phyloP scores from a whole-genome alignment of 2,113 vertebrate genomes.

The Fulica atra region DNA sequence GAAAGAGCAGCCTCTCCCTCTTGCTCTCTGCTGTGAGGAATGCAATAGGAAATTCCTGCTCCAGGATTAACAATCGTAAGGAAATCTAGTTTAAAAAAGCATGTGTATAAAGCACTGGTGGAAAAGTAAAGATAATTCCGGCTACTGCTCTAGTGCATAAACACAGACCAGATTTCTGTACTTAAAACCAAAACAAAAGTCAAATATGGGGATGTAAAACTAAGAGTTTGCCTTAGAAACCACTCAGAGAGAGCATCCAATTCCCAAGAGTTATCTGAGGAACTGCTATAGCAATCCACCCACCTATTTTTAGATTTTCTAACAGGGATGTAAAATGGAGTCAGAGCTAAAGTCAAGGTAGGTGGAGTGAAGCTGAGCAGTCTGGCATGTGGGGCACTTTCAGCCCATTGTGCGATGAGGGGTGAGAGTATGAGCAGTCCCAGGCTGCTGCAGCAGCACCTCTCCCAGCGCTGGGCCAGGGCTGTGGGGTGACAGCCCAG shows the following conservation, averaged over 20 bases:
- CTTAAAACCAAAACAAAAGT: constrained; percentile 20
- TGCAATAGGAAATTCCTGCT: constrained; percentile 59
- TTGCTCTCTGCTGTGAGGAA: constrained; percentile 49
- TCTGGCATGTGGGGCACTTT: fast-evolving
- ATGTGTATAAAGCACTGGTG: not conserved
- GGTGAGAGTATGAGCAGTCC: fast-evolving
- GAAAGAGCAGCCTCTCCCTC: constrained; percentile 51
- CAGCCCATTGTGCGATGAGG: fast-evolving
- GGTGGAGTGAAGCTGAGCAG: not conserved
- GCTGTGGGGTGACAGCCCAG: fast-evolving
- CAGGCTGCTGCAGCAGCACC: not conserved
- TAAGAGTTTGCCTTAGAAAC: not conserved
- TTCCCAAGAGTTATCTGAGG: constrained; percentile 17
- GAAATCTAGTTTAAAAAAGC: constrained; percentile 29
- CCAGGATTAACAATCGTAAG: constrained; percentile 36
- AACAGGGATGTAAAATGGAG: not conserved
- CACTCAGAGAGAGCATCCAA: not conserved
- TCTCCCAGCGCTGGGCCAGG: fast-evolving
- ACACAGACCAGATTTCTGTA: not conserved
- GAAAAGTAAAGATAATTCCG: not conserved
- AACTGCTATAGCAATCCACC: constrained; percentile 8
- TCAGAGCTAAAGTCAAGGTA: not conserved
- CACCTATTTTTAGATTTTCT: constrained; percentile 27
- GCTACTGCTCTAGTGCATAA: not conserved
- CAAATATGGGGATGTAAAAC: constrained; percentile 24